These are phyloP conservation scores for Ctenoplectra terminalis DNA, from an alignment of 1,140 invertebrate genomes.

Conservation along the genomic window DNA sequence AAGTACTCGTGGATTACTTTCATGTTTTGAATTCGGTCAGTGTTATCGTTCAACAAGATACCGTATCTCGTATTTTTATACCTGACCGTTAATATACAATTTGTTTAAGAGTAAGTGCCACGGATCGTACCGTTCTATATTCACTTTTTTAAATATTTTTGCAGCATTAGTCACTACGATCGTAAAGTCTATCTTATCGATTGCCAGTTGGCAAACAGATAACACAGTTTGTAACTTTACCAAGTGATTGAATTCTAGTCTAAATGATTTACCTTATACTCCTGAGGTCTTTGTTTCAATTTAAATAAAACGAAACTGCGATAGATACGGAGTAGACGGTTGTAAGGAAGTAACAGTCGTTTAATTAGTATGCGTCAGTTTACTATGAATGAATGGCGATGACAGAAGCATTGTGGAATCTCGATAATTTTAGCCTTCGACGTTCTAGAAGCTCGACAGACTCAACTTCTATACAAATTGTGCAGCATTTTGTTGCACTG, in stretches of 20 bases:
- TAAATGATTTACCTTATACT: neutral
- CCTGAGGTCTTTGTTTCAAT: neutral
- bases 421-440: slow-evolving; percentile 23
- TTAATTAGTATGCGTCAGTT: neutral
- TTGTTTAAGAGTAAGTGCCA: too few species aligned
- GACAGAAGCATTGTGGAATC: slow-evolving; percentile 29
- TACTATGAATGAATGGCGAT: slow-evolving; percentile 18
- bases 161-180: too few species aligned
- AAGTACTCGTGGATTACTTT: neutral
- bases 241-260: too few species aligned
- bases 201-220: neutral
- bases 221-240: neutral
- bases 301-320: neutral
- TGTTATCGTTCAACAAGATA: neutral
- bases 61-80: neutral
- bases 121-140: too few species aligned
- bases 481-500: neutral
- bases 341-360: neutral
- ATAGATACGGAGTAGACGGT: neutral
- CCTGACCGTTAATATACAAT: too few species aligned
- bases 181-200: neutral
- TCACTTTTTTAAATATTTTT: too few species aligned
- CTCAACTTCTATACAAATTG: neutral
- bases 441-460: neutral
- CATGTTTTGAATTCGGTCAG: neutral